Evolutionary conservation across 2,113 vertebrate species (phyloP), one percentile per base, ranked within the genome.

Genomic region (Xyliphius kryptos): DNA sequence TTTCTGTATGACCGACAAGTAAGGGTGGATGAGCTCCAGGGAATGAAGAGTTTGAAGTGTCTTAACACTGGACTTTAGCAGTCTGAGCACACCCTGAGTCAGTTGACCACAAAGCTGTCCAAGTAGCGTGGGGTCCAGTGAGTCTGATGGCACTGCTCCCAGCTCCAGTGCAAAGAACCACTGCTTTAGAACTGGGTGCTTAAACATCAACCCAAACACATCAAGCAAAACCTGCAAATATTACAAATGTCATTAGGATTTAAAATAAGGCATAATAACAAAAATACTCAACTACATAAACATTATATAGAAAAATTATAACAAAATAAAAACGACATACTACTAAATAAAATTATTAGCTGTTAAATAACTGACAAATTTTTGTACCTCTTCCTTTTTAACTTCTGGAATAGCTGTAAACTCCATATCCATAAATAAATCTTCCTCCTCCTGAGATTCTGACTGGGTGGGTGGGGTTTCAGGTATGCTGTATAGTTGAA

Each of bases 131-230:
- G 91, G 89, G 67, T 88, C 91, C 67, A 97, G 86, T 3, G 58
- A 73, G 61, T 92, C 88, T 0, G 83, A 77, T 1, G 93, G 93
- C 2, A 91, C 22, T 3, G 79, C 73, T 63, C 70, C 76, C 40
- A 74, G 78, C 48, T 97, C 90, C 82, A 91, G 59, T 57, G 92
- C 90, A 77, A 98, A 81, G 76, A 91, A 98, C 93, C 95, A 97
- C 77, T 82, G 88, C 72, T 91, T 84, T 76, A 98, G 22, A 0
- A 78, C 86, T 1, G 94, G 91, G 52, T 97, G 91, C 41, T 81
- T 86, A 69, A 98, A 90, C 81, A 92, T 48, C 58, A 87, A 75
- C 44, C 44, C 7, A 0, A 97, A 77, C 4, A 80, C 58, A 11
- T 85, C 80, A 69, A 90, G 73, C 20, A 91, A 58, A 0, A 78